Evolutionary conservation across 2,113 vertebrate species (phyloP).

Genomic region (Ploceus nigricollis): DNA sequence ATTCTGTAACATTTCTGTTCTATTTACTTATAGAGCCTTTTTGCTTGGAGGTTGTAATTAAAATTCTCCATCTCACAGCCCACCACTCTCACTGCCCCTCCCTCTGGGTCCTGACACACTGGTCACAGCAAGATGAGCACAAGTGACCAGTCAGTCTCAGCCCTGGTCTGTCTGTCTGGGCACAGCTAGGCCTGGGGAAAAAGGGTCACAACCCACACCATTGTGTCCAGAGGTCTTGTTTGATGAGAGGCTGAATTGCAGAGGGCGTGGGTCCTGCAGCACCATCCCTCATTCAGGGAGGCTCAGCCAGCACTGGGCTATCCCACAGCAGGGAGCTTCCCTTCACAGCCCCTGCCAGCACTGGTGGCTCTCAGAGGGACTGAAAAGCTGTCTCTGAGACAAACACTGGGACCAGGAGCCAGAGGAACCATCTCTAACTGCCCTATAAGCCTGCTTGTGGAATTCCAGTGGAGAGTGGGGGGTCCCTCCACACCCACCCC

Average conservation of each 20-base stretch:
- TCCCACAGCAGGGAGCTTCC: neutral
- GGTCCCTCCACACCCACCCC: neutral
- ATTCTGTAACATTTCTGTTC: neutral
- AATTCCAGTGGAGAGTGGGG: no score
- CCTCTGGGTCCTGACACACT: neutral
- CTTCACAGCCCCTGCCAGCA: neutral
- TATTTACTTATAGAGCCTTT: neutral
- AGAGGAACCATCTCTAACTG: neutral
- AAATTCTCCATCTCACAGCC: neutral
- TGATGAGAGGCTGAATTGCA: neutral
- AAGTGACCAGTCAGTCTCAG: neutral
- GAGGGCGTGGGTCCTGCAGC: neutral
- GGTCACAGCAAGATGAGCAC: neutral
- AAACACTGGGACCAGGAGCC: neutral
- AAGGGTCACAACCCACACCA: neutral
- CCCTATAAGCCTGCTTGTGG: neutral
- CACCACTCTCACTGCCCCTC: neutral
- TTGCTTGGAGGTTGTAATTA: neutral
- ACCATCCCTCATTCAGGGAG: neutral
- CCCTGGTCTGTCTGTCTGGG: neutral
- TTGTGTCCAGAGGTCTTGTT: neutral
- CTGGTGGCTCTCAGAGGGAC: neutral
- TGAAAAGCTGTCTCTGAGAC: neutral
- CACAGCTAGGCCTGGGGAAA: neutral
- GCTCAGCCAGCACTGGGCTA: rapidly evolving